Evolutionary conservation across 1,140 invertebrate genomes (phyloP).

Genomic region (Pectinophora gossypiella): DNA sequence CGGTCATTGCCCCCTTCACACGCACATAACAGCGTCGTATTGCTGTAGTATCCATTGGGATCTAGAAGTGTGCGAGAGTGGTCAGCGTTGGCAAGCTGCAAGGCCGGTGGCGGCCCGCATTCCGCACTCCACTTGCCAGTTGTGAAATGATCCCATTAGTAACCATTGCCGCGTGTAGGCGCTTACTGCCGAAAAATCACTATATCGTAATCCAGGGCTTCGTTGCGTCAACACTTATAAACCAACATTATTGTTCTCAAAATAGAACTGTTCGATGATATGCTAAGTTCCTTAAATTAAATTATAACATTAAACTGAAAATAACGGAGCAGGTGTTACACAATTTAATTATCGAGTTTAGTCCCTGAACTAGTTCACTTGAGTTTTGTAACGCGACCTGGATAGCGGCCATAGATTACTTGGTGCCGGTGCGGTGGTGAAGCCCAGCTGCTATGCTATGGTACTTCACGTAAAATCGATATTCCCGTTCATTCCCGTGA

Average conservation of each 20-base stretch:
- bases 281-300: neutral
- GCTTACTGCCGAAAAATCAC: neutral
- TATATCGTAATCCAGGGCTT: neutral
- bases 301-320: constrained; percentile 12
- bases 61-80: constrained; percentile 53
- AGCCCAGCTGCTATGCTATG: neutral
- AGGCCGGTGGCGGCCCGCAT: constrained; percentile 60
- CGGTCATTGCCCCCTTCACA: constrained; percentile 25
- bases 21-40: constrained; percentile 14
- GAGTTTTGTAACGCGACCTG: constrained; percentile 61
- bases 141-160: constrained; percentile 57
- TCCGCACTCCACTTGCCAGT: constrained; percentile 53
- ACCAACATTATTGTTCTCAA: neutral
- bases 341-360: constrained; percentile 53
- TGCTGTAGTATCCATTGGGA: constrained; percentile 28
- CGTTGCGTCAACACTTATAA: neutral
- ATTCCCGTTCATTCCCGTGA: neutral
- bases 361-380: constrained; percentile 62
- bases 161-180: constrained; percentile 1
- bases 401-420: constrained; percentile 40
- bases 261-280: neutral
- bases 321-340: constrained; percentile 39
- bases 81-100: constrained; percentile 62
- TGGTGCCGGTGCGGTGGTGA: constrained; percentile 1
- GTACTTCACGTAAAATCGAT: constrained; percentile 3